Percentiles rank a stretch among this genome's conserved stretches.
Evolutionary conservation across 2,113 vertebrate genomes (phyloP).

Genomic region (Alaudala cheleensis): DNA sequence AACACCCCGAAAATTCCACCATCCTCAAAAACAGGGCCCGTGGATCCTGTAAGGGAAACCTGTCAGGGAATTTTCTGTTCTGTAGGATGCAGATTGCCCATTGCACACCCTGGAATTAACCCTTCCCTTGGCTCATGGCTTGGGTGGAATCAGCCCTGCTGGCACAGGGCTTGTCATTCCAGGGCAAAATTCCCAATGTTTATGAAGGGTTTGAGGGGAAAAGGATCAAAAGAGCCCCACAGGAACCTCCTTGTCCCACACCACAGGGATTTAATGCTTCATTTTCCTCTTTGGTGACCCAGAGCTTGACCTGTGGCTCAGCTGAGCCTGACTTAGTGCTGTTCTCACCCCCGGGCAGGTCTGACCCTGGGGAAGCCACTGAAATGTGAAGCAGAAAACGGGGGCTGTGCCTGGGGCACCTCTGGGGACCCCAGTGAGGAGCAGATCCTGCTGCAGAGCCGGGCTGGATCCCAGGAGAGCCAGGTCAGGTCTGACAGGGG

Average conservation of each 20-base stretch:
- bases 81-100: background rate
- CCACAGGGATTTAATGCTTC: background rate
- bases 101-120: background rate
- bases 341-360: background rate
- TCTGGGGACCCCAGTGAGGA: background rate
- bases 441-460: background rate
- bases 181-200: background rate
- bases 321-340: background rate
- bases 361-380: background rate
- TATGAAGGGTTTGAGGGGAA: background rate
- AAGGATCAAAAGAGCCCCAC: background rate
- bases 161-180: background rate
- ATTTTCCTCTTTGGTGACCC: background rate
- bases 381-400: background rate
- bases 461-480: background rate
- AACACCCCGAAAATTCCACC: background rate
- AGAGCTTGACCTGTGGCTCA: background rate
- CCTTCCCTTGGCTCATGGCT: background rate
- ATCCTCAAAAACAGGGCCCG: background rate
- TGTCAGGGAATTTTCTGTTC: background rate
- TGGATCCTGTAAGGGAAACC: too few relatives aligned
- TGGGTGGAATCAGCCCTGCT: background rate
- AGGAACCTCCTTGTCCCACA: background rate
- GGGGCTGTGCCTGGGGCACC: background rate
- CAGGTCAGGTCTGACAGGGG: background rate